Evolutionary conservation across 2,888 invertebrate species (phyloP), one percentile per base, ranked within the genome.

Genomic region (Pharmacophagus antenor): DNA sequence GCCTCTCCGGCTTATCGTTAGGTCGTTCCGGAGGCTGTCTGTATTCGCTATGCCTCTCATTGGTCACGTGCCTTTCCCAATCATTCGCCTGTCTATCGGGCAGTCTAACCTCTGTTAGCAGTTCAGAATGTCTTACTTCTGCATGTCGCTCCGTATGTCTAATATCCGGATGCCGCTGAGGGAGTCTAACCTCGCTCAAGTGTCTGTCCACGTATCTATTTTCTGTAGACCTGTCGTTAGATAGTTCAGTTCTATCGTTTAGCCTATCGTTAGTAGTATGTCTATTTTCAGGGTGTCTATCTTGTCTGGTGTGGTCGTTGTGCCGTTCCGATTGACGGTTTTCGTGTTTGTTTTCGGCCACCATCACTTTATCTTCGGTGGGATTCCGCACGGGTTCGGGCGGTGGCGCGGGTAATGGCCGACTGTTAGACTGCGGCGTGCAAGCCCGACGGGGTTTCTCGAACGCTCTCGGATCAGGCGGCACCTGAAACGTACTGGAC

Each of bases 381-480:
- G 20, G 41, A n/a, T 23, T 37, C 1, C 53, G 23, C 0, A 22
- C n/a, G 8, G 58, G 63, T 48, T 86, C 87, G 20, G 85, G 81
- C 1, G 89, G 90, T 0, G 89, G 85, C 0, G 88, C 88, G 10
- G 89, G 89, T 1, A 89, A 70, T 0, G 88, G 90, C 22, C 90
- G 67, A 62, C 89, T 87, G 69, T 87, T 88, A 0, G 88, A 84
- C 54, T 86, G 88, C 0, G 89, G 89, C 0, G 89, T 89, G 72
- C 85, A 85, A 0, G 89, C 88, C 12, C 90, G 76, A 12, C 88
- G 78, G 0, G 90, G 90, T 49, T 90, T 90, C 56, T 89, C 90
- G 49, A 89, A 90, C 0, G 89, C 89, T 60, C 90, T 70, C 0
- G 90, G 90, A 27, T 90, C 89, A 8, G 90, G 89, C 56, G 60